Evolutionary conservation across 2,888 invertebrate genomes (phyloP).

Genomic region (Oxytorus armatus): DNA sequence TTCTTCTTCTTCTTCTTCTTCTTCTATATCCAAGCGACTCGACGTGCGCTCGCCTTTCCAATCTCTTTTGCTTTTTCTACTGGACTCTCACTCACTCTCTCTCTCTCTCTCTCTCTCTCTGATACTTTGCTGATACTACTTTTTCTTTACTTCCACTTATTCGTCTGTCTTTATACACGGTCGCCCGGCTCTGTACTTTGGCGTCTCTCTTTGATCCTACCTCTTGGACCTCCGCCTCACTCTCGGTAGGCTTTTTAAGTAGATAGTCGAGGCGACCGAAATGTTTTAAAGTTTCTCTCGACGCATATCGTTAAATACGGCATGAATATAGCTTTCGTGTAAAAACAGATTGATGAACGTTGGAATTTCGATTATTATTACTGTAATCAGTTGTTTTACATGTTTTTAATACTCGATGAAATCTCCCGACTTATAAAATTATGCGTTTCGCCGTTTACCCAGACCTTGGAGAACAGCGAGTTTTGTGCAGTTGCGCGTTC

Average conservation of each 20-base stretch:
- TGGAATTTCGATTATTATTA: not conserved
- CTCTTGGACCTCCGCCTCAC: slow-evolving; percentile 6
- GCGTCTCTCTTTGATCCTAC: slow-evolving; percentile 55
- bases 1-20: slow-evolving; percentile 26
- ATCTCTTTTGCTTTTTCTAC: slow-evolving; percentile 22
- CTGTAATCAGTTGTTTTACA: too few species aligned
- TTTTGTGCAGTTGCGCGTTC: not conserved
- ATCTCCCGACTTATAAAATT: not conserved
- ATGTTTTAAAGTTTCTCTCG: slow-evolving; percentile 38
- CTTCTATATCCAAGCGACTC: slow-evolving; percentile 30
- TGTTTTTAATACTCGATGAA: not conserved
- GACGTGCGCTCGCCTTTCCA: slow-evolving; percentile 19
- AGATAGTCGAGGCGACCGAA: not conserved
- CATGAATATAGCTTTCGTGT: slow-evolving; percentile 2
- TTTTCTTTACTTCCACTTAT: slow-evolving; percentile 45
- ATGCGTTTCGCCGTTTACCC: not conserved
- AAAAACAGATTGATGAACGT: slow-evolving; percentile 3
- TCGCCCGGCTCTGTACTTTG: slow-evolving; percentile 37
- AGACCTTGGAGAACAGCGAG: not conserved
- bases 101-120: slow-evolving; percentile 29
- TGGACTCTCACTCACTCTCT: slow-evolving; percentile 9
- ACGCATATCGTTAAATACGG: slow-evolving; percentile 31
- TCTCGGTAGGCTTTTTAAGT: slow-evolving; percentile 1
- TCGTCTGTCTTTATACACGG: slow-evolving; percentile 36
- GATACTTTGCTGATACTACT: slow-evolving; percentile 29